Base-by-base conservation (phyloP, 2,888 invertebrate species). In the Dichetophora obliterata region DNA sequence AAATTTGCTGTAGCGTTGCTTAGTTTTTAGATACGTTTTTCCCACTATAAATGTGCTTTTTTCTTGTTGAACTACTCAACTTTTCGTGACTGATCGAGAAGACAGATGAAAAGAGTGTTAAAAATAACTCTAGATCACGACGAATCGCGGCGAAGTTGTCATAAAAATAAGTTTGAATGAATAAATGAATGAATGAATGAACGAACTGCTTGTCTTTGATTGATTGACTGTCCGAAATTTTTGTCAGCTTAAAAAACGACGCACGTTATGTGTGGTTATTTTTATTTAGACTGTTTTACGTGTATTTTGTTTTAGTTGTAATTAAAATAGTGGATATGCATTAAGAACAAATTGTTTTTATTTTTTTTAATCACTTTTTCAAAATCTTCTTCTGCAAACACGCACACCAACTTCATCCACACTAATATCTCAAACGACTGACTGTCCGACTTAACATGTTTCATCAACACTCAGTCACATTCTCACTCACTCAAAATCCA, bases 401-500 rank as follows among this genome's bases (percentile, higher is more conserved):
- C 74, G 52, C 65, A 66, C 74, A 22, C 79, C 81, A 80, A 81
- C 84, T 80, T 78, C 78, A 80, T 80, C 79, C 78, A 79, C 81
- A 80, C 80, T 83, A 84, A 82, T 84, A 81, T 81, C 82, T 83
- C 82, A 83, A 84, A 82, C 85, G 83, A 85, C 84, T 85, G 84
- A 84, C 81, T 68, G 24, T 22, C 68, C 27, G 19, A 22, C 6
- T 54, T 9, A 14, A 22, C 5, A 9, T 43, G 34, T n/a, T 22
- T 22, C 43, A 19, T 37, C 3, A 14, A 71, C 9, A 48, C 48
- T 22, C 22, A 65, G 24, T 31, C 65, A 52, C 68, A 59, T 69
- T 50, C 22, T 54, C 31, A 54, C 52, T 27, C 69, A 22, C 34
- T 57, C 48, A 31, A 19, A 48, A 3, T 1, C 50, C 50, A 34